These are phyloP conservation scores for Brachionus angularis DNA, from an alignment of 1,140 invertebrate species.

Conservation along the genomic window DNA sequence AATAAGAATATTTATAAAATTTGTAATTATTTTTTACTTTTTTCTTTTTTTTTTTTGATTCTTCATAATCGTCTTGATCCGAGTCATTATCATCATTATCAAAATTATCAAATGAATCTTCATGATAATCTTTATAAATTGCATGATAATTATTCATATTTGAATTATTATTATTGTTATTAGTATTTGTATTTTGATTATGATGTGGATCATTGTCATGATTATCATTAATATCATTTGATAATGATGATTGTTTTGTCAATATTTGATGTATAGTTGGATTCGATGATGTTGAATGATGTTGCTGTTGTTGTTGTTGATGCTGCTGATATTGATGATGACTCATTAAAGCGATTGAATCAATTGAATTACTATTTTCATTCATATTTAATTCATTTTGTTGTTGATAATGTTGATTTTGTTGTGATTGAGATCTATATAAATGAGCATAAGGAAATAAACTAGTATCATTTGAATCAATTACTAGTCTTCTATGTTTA, in stretches of 20 bases:
- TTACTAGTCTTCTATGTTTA: background rate
- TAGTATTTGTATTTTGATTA: background rate
- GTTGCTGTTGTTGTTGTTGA: too few relatives aligned
- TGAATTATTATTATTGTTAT: background rate
- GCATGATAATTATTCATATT: too few relatives aligned
- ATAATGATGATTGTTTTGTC: slow-evolving; percentile 1
- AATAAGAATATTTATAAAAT: too few relatives aligned
- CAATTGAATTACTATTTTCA: slow-evolving; percentile 43
- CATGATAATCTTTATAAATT: slow-evolving; percentile 57
- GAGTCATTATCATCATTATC: slow-evolving; percentile 69
- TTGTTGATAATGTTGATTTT: background rate
- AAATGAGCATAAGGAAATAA: background rate
- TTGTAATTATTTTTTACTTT: too few relatives aligned
- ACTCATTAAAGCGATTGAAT: slow-evolving; percentile 17
- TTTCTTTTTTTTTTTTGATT: slow-evolving; percentile 57
- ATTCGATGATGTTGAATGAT: slow-evolving; percentile 10
- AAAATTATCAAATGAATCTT: slow-evolving; percentile 66
- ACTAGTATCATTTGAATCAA: slow-evolving; percentile 3
- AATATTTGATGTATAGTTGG: background rate
- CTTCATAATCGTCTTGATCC: slow-evolving; percentile 86
- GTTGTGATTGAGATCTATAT: background rate
- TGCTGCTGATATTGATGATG: too few relatives aligned
- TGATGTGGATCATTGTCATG: slow-evolving; percentile 19
- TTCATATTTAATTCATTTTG: background rate
- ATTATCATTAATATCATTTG: too few relatives aligned